Percentiles rank a stretch among this genome's conserved stretches.
phyloP scores from a whole-genome alignment of 2,888 invertebrate genomes.

The Watsonalla binaria region DNA sequence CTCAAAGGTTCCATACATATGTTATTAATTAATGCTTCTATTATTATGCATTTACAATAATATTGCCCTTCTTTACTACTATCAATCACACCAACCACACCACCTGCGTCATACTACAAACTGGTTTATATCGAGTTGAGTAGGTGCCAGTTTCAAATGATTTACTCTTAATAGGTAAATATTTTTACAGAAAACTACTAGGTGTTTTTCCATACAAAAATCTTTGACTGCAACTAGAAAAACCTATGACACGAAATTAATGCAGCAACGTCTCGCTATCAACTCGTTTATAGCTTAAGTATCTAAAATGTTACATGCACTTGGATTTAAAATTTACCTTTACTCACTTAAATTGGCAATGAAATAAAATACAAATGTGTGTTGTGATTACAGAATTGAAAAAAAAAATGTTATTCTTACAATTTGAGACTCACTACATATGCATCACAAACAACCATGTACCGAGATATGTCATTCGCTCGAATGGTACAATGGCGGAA shows the following conservation, averaged over 20 bases:
- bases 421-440: constrained; percentile 11
- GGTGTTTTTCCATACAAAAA: background rate
- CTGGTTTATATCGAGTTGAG: background rate
- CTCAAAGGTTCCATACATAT: too few relatives aligned
- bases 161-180: background rate
- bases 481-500: constrained; percentile 28
- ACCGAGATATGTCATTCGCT: constrained; percentile 13
- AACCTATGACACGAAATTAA: too few relatives aligned
- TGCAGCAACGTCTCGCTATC: too few relatives aligned
- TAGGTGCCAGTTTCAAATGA: background rate
- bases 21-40: too few relatives aligned
- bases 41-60: too few relatives aligned
- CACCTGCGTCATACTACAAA: background rate
- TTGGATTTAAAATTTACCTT: too few relatives aligned
- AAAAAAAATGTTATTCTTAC: constrained; percentile 23
- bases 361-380: constrained; percentile 13
- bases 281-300: too few relatives aligned
- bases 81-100: background rate
- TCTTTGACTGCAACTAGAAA: too few relatives aligned
- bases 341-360: constrained; percentile 1
- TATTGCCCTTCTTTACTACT: too few relatives aligned
- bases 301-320: too few relatives aligned
- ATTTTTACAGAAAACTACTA: background rate
- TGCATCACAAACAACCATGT: constrained; percentile 20
- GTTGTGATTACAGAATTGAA: constrained; percentile 27